Evolutionary conservation across 2,113 vertebrate species (phyloP).

Genomic region (Isurus oxyrinchus): DNA sequence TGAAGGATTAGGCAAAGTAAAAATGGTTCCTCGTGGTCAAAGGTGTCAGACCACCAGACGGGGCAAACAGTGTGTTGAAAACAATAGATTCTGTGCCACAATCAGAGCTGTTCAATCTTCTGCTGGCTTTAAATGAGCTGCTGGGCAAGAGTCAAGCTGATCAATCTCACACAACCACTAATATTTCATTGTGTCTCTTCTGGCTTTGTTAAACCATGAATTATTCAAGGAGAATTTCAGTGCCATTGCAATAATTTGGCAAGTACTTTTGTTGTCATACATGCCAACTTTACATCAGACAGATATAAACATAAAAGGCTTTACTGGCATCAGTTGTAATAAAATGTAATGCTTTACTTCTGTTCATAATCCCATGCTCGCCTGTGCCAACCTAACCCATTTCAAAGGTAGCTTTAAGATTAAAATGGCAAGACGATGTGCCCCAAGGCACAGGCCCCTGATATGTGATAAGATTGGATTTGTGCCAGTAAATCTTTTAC

Average conservation of each 20-base stretch:
- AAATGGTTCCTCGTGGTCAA: background rate
- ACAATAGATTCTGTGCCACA: background rate
- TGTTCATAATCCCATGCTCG: background rate
- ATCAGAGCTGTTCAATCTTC: background rate
- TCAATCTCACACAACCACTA: background rate
- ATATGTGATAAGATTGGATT: background rate
- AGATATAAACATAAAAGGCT: background rate
- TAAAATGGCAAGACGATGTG: background rate
- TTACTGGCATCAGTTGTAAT: background rate
- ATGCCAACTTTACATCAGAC: background rate
- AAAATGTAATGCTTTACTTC: background rate
- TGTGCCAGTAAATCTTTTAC: background rate
- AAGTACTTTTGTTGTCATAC: background rate
- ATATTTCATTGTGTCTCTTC: background rate
- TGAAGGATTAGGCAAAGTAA: background rate
- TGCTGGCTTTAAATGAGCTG: background rate
- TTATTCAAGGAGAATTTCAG: background rate
- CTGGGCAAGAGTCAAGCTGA: background rate
- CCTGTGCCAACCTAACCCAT: background rate
- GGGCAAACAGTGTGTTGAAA: background rate
- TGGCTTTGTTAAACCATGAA: background rate
- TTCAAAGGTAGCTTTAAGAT: background rate
- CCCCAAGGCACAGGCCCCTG: background rate
- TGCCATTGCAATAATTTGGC: background rate
- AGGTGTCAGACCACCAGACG: background rate